Evolutionary conservation across 2,888 invertebrate species (phyloP).

Genomic region (Glaucopsyche alexis): DNA sequence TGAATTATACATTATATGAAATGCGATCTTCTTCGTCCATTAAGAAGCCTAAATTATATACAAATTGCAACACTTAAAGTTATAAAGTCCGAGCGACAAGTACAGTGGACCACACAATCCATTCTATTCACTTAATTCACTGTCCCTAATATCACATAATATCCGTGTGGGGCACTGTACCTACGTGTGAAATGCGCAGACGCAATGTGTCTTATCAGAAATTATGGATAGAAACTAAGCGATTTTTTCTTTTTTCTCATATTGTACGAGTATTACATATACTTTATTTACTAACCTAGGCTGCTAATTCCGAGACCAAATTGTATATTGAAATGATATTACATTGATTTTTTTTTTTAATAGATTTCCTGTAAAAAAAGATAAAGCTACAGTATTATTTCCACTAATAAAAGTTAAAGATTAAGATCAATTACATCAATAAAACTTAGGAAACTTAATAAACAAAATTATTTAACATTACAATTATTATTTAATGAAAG

Average conservation of each 20-base stretch:
- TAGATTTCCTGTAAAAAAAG: too few species aligned
- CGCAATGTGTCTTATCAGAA: background rate
- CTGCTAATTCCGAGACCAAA: too few species aligned
- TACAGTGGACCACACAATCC: slow-evolving; percentile 22
- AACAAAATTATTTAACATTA: background rate
- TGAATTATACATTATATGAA: too few species aligned
- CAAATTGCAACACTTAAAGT: slow-evolving; percentile 1
- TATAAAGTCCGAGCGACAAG: background rate
- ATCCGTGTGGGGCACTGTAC: slow-evolving; percentile 19
- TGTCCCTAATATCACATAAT: slow-evolving; percentile 25
- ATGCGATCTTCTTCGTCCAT: slow-evolving; percentile 9
- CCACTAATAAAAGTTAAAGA: too few species aligned
- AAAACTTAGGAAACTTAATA: background rate
- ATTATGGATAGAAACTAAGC: too few species aligned
- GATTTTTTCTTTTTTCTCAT: too few species aligned
- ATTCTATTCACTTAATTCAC: background rate
- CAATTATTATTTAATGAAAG: background rate
- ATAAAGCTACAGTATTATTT: too few species aligned
- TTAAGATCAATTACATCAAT: too few species aligned
- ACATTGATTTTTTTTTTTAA: too few species aligned
- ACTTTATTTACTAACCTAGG: too few species aligned
- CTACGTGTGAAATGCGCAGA: background rate
- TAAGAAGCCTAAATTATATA: slow-evolving; percentile 4
- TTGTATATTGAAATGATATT: too few species aligned
- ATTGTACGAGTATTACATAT: too few species aligned